phyloP scores from a whole-genome alignment of 92 coral and sea anemone genomes.

The Pocillopora grandis region DNA sequence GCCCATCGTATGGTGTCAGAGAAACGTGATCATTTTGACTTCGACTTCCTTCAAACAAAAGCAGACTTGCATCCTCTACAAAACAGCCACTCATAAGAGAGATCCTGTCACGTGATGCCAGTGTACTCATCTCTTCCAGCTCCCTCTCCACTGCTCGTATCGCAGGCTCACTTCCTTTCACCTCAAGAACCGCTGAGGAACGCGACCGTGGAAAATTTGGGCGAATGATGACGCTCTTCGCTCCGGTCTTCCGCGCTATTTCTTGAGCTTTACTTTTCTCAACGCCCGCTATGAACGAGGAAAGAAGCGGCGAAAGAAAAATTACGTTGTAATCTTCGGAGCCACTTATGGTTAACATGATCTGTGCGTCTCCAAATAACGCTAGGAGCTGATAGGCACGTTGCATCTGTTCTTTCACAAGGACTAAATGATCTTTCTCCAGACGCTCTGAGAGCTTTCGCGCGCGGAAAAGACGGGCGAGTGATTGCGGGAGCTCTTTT shows the following conservation, averaged over 20 bases:
- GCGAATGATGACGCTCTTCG: constrained; percentile 70
- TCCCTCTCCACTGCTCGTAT: constrained; percentile 81
- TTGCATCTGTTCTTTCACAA: constrained; percentile 90
- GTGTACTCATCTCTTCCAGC: constrained; percentile 59
- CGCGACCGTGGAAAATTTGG: constrained; percentile 67
- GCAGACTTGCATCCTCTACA: constrained; percentile 85
- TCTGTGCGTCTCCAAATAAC: constrained; percentile 70
- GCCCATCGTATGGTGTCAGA: constrained; percentile 83
- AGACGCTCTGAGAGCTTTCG: constrained; percentile 60
- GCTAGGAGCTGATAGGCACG: constrained; percentile 86
- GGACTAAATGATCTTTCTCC: constrained; percentile 58
- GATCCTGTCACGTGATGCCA: constrained; percentile 61
- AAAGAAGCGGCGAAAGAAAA: constrained; percentile 65
- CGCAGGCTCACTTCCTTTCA: constrained; percentile 83
- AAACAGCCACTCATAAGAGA: constrained; percentile 90
- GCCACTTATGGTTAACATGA: constrained; percentile 71
- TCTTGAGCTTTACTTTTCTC: constrained; percentile 74
- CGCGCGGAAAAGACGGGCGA: constrained; percentile 55
- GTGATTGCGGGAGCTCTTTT: constrained; percentile 53
- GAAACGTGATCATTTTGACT: constrained; percentile 76
- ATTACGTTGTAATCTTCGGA: constrained; percentile 77
- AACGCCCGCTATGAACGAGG: constrained; percentile 72
- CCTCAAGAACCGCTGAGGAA: constrained; percentile 75
- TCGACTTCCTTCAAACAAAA: constrained; percentile 83
- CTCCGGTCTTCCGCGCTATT: constrained; percentile 80